A percentile compares a stretch with the other conserved stretches of the same genome.
These are phyloP conservation scores for Scolopax mira DNA, from an alignment of 2,113 vertebrate species.

Conservation along the genomic window DNA sequence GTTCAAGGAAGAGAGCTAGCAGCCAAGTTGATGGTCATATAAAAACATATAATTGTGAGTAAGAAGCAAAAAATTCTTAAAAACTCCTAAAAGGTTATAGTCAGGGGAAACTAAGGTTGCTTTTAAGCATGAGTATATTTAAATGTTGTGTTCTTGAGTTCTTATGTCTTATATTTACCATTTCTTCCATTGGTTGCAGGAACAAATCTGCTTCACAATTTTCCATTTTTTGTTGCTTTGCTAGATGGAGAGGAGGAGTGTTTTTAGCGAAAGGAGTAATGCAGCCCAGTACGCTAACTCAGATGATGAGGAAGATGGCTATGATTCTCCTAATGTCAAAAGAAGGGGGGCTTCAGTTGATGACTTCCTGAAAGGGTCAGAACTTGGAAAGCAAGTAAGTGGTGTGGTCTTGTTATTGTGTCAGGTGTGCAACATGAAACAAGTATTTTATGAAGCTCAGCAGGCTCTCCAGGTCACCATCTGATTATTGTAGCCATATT, in stretches of 20 bases:
- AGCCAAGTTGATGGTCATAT: neutral
- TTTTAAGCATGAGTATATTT: neutral
- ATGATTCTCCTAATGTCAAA: constrained; percentile 80
- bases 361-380: constrained; percentile 93
- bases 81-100: neutral
- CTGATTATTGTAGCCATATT: neutral
- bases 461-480: neutral
- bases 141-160: neutral
- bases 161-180: neutral
- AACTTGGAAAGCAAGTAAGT: constrained; percentile 90
- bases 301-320: constrained; percentile 89
- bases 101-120: neutral
- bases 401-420: rapidly evolving
- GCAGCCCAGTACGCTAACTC: constrained; percentile 81
- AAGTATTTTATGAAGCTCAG: neutral
- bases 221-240: neutral
- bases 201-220: neutral
- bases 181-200: neutral
- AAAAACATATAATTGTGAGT: neutral
- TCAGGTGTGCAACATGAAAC: rapidly evolving
- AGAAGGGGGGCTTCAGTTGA: constrained; percentile 91
- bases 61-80: neutral
- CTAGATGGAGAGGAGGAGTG: constrained; percentile 90
- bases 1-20: neutral
- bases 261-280: constrained; percentile 83